Evolutionary conservation across 2,113 vertebrate genomes (phyloP), one percentile per base, ranked within the genome.

Genomic region (Hypanus sabinus): DNA sequence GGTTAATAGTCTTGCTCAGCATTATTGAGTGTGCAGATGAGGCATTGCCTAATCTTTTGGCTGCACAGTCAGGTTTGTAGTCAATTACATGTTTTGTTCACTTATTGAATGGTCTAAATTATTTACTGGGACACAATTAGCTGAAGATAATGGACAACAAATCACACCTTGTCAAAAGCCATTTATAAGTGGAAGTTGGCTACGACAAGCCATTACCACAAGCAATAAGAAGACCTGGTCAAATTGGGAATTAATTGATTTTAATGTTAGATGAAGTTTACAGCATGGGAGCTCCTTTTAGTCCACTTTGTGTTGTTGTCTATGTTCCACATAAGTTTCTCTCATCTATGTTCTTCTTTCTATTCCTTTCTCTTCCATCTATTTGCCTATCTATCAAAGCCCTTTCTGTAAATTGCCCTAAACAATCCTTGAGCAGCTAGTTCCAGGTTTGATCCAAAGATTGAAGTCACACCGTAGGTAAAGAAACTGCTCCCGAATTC

Each of bases 101-200:
- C 36, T 73, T 93, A 93, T 46, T 46, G 68, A 73, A 93, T 93
- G 68, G 46, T 73, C 70, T 75, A 73, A 75, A 93, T 93, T 73
- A 93, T 93, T 93, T 93, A 93, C 91, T 55, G 70, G 24, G 55
- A 46, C 36, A 55, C 91, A 75, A 73, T 93, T 71, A 93, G 91
- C 65, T 93, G 91, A 27, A 93, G 36, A 68, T 93, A 93, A 75
- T 93, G 91, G 68, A 73, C 36, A 73, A 73, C 91, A 73, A 38
- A 93, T 93, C 38, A 27, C 91, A 93, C 91, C 91, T 46, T 73
- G 70, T 93, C 91, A 93, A 71, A 92, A 93, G 36, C 68, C 91
- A 93, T 71, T 92, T 71, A 24, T 33, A 92, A 71, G 10, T 71
- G 65, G 90, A 71, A 93, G 91, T 46, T 11, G 22, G 36, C 70